These are phyloP conservation scores for Lasioglossum figueresi DNA, from an alignment of 2,888 invertebrate species.

Conservation along the genomic window DNA sequence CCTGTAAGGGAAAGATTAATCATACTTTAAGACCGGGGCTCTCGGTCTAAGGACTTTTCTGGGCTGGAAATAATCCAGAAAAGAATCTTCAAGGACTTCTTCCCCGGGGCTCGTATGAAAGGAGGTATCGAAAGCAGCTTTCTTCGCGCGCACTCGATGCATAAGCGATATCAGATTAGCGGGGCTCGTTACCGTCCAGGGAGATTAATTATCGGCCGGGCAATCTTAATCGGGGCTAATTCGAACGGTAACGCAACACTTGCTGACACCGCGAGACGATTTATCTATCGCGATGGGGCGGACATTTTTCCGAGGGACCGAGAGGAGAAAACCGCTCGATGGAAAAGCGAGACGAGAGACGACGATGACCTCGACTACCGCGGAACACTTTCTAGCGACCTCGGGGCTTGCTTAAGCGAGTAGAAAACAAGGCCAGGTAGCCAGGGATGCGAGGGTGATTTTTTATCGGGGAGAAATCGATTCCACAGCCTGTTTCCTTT, in stretches of 20 bases:
- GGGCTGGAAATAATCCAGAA: constrained; percentile 47
- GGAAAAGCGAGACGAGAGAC: constrained; percentile 24
- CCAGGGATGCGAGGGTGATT: constrained; percentile 58
- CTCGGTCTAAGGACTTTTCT: constrained; percentile 24
- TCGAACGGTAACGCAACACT: constrained; percentile 26
- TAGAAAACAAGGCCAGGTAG: constrained; percentile 65
- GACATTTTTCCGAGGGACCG: constrained; percentile 26
- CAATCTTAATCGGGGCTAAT: constrained; percentile 55
- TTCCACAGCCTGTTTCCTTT: constrained; percentile 3
- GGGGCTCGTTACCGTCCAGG: constrained; percentile 1
- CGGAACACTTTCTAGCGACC: constrained; percentile 50
- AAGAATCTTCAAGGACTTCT: constrained; percentile 46
- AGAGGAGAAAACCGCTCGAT: constrained; percentile 17
- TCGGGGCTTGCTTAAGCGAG: constrained; percentile 56
- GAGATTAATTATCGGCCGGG: constrained; percentile 53
- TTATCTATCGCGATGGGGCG: constrained; percentile 41
- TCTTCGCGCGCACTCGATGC: constrained; percentile 31
- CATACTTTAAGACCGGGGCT: constrained; percentile 37
- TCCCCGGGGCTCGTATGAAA: not conserved
- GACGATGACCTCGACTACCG: constrained; percentile 28
- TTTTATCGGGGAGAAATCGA: constrained; percentile 59
- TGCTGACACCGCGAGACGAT: constrained; percentile 44
- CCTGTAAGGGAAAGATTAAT: constrained; percentile 46
- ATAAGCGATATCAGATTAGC: constrained; percentile 49
- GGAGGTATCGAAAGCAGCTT: constrained; percentile 19